Evolutionary conservation across 2,113 vertebrate species (phyloP), one percentile per base, ranked within the genome.

Genomic region (Channa argus): DNA sequence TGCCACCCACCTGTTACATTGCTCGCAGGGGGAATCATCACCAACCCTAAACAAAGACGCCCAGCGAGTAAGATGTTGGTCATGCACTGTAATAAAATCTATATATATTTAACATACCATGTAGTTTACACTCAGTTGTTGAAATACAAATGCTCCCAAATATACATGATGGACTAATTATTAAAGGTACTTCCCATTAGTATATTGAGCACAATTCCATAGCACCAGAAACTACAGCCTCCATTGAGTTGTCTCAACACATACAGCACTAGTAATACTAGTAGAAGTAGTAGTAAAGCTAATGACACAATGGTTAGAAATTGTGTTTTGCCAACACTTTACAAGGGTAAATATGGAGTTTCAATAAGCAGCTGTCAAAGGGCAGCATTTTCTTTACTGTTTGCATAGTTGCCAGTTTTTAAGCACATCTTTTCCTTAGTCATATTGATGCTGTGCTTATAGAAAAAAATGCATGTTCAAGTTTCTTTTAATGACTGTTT

Each of bases 1-100:
- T 45, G 86, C 86, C 82, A 67, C 84, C 82, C 88, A 89, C 91
- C 84, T 86, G 85, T 87, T 86, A 71, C 86, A 83, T 74, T 51
- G 63, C 84, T 80, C 82, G 24, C 85, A 12, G 33, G 86, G 86
- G 83, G 91, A 86, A 63, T 86, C 83, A 75, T 86, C 80, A 70
- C 61, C 56, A 12, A 74, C 73, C 77, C 66, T 74, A 82, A 82
- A 72, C 77, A 80, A 64, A 82, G 72, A 61, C 36, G 43, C 43
- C 59, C 49, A 9, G 67, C 62, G 68, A 74, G 77, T 52, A 66
- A 68, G 61, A 41, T n/a, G 46, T 6, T 55, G 52, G n/a, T 55
- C 62, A 15, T 54, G 49, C 53, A 37, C 44, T 15, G 34, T 11
- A 73, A 72, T 63, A 34, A 67, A 66, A 34, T 24, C 38, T 54